A percentile compares a stretch with the other conserved stretches of the same genome.
These are phyloP conservation scores for Melinaea marsaeus DNA, from an alignment of 2,888 invertebrate genomes.

Conservation along the genomic window DNA sequence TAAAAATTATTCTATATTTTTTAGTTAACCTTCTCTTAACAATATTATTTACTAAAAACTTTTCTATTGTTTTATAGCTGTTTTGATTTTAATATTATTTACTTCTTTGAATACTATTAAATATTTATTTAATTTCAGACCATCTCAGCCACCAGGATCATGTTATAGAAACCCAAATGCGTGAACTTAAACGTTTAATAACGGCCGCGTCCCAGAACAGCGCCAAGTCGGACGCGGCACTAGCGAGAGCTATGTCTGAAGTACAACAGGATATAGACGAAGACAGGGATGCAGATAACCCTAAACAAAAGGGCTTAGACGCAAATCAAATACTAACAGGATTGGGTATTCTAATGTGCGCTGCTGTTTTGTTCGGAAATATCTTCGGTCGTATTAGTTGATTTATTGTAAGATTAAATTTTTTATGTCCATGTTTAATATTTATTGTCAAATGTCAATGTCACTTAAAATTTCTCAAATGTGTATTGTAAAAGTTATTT, in stretches of 20 bases:
- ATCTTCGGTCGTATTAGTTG: slow-evolving; percentile 62
- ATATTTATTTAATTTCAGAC: slow-evolving; percentile 40
- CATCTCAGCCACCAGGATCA: slow-evolving; percentile 63
- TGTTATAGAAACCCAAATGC: slow-evolving; percentile 53
- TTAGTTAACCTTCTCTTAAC: too few species aligned
- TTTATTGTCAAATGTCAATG: slow-evolving; percentile 1
- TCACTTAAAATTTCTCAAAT: too few species aligned
- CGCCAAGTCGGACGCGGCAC: slow-evolving; percentile 62
- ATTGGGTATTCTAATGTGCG: slow-evolving; percentile 55
- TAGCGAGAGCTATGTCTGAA: slow-evolving; percentile 57
- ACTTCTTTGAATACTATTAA: too few species aligned
- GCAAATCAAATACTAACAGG: slow-evolving; percentile 61
- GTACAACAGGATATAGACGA: slow-evolving; percentile 68
- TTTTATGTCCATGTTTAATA: slow-evolving; percentile 2
- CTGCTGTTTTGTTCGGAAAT: slow-evolving; percentile 60
- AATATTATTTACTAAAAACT: too few species aligned
- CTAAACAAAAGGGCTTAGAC: slow-evolving; percentile 44
- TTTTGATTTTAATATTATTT: too few species aligned
- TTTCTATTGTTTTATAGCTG: too few species aligned
- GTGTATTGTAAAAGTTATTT: too few species aligned
- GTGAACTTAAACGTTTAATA: slow-evolving; percentile 58
- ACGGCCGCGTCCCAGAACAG: slow-evolving; percentile 57
- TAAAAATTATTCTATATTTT: too few species aligned
- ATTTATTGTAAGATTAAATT: slow-evolving; percentile 34
- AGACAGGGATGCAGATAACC: slow-evolving; percentile 43